Base-by-base conservation (phyloP, 2,888 invertebrate genomes). In the Andrena chrysosceles region DNA sequence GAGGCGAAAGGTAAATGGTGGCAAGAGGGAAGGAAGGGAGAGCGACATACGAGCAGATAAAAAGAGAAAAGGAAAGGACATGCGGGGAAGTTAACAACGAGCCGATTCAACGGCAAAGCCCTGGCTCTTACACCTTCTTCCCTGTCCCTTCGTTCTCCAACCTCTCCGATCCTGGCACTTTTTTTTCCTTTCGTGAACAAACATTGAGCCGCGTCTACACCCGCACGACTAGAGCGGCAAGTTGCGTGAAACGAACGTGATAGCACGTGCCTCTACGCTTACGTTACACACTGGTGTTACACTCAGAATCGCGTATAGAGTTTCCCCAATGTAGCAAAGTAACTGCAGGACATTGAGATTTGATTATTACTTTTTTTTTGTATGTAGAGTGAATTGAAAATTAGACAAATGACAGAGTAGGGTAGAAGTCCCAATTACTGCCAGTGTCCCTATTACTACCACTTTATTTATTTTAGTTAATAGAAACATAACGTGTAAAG, bases 51-150 rank as follows among this genome's bases (percentile, higher is more conserved):
- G 42, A 42, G 42, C 42, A 42, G 42, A 42, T 42, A 42, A 59
- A 54, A 70, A 54, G 62, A 78, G 73, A 71, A 48, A 64, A 62
- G 69, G 20, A 63, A 73, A 72, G 72, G 66, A 49, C 29, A 77
- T 52, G 77, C 59, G 79, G 74, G 83, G 71, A 67, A 68, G 81
- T 54, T 85, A 87, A 91, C 91, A 91, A 91, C 83, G 91, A 86
- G 86, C 48, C 89, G 89, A 91, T 91, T 91, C 91, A 91, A 83
- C 60, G 67, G n/a, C 26, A 23, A 33, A 70, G 66, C 71, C 81
- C 68, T 60, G 70, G 77, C 83, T 42, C 75, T 63, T 75, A 60
- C 71, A 70, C 77, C 81, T 75, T 71, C 75, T 20, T 66, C 70
- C 29, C 10, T 63, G 52, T 26, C 60, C 67, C 64, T 64, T 56